These are phyloP conservation scores for Antennarius striatus DNA, from an alignment of 2,113 vertebrate species.

Conservation along the genomic window DNA sequence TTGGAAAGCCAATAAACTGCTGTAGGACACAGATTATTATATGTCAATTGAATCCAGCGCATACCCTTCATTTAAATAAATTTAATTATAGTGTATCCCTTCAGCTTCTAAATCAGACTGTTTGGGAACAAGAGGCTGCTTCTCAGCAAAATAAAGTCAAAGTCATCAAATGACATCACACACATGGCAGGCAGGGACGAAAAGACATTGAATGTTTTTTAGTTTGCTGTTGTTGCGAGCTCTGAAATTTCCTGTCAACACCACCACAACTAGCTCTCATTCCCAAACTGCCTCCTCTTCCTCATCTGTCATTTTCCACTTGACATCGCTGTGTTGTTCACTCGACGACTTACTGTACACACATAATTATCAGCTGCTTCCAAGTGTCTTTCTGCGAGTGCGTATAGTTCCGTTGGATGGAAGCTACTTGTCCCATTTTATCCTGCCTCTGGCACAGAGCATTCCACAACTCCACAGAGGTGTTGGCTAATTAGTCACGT, in stretches of 20 bases:
- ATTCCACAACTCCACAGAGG: conserved; percentile 72
- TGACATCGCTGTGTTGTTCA: conserved; percentile 11
- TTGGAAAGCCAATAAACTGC: conserved; percentile 78
- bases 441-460: conserved; percentile 53
- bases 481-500: conserved; percentile 78
- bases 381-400: conserved; percentile 30
- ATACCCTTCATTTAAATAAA: conserved; percentile 55
- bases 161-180: conserved; percentile 8
- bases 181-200: background rate
- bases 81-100: conserved; percentile 32
- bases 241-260: conserved; percentile 21
- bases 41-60: conserved; percentile 64
- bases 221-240: conserved; percentile 4
- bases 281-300: conserved; percentile 16
- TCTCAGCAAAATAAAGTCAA: conserved; percentile 10
- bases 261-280: conserved; percentile 9
- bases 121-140: conserved; percentile 2
- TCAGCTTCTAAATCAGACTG: conserved; percentile 4
- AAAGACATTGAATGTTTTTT: background rate
- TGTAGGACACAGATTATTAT: conserved; percentile 67
- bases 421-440: conserved; percentile 52
- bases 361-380: conserved; percentile 48
- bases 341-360: conserved; percentile 20
- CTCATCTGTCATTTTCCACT: conserved; percentile 34
- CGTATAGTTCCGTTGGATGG: conserved; percentile 34